Conservation (phyloP, 2,113 vertebrate genomes). For the Haemorhous mexicanus region DNA sequence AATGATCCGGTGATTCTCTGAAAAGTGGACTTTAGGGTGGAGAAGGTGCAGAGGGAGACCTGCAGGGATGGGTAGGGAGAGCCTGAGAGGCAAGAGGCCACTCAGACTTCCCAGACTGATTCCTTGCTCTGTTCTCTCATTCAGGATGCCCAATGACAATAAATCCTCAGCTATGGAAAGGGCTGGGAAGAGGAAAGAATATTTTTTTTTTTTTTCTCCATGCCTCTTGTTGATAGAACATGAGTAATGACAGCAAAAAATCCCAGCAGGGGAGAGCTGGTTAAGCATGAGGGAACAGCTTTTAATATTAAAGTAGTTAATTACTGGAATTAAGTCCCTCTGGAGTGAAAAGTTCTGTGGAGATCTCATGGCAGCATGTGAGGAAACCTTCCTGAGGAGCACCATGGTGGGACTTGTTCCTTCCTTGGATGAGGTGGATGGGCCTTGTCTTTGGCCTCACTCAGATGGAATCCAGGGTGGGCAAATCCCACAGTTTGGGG, state of each 20-base stretch:
- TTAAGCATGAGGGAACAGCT: neutral
- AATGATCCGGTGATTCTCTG: neutral
- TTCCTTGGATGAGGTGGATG: neutral
- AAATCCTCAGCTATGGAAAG: neutral
- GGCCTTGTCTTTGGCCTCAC: neutral
- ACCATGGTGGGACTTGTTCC: neutral
- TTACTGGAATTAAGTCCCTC: neutral
- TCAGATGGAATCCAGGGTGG: neutral
- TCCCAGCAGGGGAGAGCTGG: neutral
- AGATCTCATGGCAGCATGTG: neutral
- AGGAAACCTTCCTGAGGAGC: neutral
- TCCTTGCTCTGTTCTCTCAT: neutral
- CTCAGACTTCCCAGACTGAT: neutral
- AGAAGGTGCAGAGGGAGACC: neutral
- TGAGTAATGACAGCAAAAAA: neutral
- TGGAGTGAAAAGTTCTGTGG: neutral
- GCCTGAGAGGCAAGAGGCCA: neutral
- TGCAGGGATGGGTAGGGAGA: neutral
- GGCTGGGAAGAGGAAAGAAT: neutral
- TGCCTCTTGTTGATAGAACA: neutral
- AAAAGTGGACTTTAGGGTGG: neutral
- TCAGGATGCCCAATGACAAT: neutral
- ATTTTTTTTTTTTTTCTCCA: neutral
- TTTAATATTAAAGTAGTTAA: neutral
- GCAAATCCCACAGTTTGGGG: neutral